Base-by-base conservation (phyloP, 2,797 vertebrate genomes). In the Iguana delicatissima region DNA sequence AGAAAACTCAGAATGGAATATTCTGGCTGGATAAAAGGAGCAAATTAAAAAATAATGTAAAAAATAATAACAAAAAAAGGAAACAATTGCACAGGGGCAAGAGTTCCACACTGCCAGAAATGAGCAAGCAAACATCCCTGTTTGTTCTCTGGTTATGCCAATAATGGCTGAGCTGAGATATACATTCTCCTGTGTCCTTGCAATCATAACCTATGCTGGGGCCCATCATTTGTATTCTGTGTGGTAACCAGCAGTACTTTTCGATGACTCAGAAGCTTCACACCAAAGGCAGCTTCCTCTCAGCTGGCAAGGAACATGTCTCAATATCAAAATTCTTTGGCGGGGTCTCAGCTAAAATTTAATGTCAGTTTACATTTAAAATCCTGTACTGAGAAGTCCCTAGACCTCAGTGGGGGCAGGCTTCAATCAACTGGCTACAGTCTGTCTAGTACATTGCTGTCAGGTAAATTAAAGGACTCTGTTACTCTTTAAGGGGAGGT, bases 331-430 rank as follows among this genome's bases (percentile, higher is more conserved):
- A 32, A 35, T 84, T 72, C 80, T 89, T 52, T 77, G 32, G 76
- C 86, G 42, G 46, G 55, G 76, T 84, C 72, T 85, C 4, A 16
- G 91, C 42, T 80, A 89, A 90, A 12, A 46, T 18, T 74, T 59
- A 83, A 88, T 91, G 89, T 80, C 32, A 35, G 35, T 85, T 92
- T 87, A 72, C 64, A 87, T 84, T 84, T 50, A 52, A 90, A 91
- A 73, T 67, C 55, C 88, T 90, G 83, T 1, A 74, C 0, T 74
- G 22, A 80, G 59, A 26, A 5, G 81, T 84, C 2, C 82, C 86
- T 74, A 12, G 13, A 85, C 69, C 42, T 52, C 90, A 86, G 82
- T 1, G 1, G 86, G 57, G 18, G 32, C 22, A 85, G 46, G 38
- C 76, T 87, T 79, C 38, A 59, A 62, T 42, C 76, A 91, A 35